A percentile compares a stretch with the other conserved stretches of the same genome.
phyloP scores from a whole-genome alignment of 2,888 invertebrate genomes.

The Caenorhabditis sp. region DNA sequence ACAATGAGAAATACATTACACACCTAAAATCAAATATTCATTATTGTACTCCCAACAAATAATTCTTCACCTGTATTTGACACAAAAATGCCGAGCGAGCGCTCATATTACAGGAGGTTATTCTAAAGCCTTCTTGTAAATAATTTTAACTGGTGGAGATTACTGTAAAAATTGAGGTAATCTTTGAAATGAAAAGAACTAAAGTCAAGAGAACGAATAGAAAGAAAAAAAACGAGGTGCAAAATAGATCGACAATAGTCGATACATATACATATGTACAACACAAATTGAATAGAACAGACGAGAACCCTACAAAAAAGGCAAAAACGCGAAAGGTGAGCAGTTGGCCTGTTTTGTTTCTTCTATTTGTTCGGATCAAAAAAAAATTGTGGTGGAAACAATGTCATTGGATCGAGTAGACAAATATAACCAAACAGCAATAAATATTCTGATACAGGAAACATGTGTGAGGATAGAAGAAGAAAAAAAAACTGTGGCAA shows the following conservation, averaged over 20 bases:
- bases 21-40: slow-evolving; percentile 39
- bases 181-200: not conserved
- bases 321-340: not conserved
- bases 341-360: not conserved
- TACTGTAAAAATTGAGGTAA: not conserved
- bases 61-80: slow-evolving; percentile 54
- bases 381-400: not conserved
- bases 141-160: not conserved
- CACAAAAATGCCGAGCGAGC: slow-evolving; percentile 59
- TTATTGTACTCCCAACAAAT: not conserved
- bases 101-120: slow-evolving; percentile 42
- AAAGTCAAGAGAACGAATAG: not conserved
- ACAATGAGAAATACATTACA: slow-evolving; percentile 67
- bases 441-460: too few relatives aligned
- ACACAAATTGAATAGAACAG: not conserved
- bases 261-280: not conserved
- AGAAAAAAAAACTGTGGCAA: too few relatives aligned
- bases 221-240: not conserved
- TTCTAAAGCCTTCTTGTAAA: not conserved
- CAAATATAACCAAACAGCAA: not conserved
- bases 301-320: not conserved
- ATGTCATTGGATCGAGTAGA: not conserved
- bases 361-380: not conserved
- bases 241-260: not conserved
- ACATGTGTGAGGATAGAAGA: too few relatives aligned